A percentile compares a stretch with the other conserved stretches of the same genome.
phyloP scores from a whole-genome alignment of 2,797 vertebrate genomes.

The Salmo trutta region DNA sequence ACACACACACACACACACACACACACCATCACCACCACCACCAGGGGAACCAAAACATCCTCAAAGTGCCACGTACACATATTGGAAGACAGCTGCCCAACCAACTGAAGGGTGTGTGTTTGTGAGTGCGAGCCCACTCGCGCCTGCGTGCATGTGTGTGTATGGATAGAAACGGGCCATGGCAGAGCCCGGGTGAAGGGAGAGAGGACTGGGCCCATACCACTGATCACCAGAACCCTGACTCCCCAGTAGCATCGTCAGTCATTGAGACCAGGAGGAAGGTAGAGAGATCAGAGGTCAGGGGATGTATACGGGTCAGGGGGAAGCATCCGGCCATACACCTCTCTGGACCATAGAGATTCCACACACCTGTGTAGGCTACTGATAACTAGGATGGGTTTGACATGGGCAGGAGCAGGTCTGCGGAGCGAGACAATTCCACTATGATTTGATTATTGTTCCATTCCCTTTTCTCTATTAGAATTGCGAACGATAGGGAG shows the following conservation, averaged over 20 bases:
- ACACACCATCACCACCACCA: constrained; percentile 33
- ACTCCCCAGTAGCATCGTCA: neutral
- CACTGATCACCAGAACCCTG: neutral
- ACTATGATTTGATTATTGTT: too few species aligned
- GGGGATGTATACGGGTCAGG: neutral
- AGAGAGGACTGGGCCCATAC: constrained; percentile 24
- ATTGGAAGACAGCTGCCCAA: constrained; percentile 63
- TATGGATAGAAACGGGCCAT: constrained; percentile 48
- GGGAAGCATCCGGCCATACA: neutral
- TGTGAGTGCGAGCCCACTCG: neutral
- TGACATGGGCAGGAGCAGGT: too few species aligned
- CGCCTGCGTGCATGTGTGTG: constrained; percentile 47
- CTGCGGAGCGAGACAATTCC: too few species aligned
- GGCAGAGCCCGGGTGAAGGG: constrained; percentile 35
- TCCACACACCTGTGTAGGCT: neutral
- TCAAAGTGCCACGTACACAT: constrained; percentile 63
- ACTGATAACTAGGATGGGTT: too few species aligned
- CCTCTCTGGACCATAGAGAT: neutral
- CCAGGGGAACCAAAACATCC: constrained; percentile 68
- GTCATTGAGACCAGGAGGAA: neutral
- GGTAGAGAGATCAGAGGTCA: neutral
- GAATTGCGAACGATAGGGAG: too few species aligned
- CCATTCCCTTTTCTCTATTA: too few species aligned
- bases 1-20: too few species aligned
- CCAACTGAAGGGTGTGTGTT: constrained; percentile 31